Evolutionary conservation across 2,888 invertebrate genomes (phyloP).

Genomic region (Eueremaeus valkanovi): DNA sequence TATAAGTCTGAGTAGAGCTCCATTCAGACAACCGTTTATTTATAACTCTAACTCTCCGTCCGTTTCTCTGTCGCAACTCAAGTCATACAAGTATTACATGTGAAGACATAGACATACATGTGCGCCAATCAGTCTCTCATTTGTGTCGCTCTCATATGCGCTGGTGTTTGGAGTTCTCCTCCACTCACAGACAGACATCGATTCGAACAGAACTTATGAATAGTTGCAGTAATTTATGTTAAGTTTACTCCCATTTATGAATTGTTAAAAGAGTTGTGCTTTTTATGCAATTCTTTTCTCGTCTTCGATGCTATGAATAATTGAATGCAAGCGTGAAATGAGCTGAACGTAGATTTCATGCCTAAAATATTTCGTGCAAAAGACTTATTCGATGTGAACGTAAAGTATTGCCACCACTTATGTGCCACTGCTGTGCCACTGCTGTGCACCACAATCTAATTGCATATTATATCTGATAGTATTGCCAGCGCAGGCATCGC

Average conservation of each 20-base stretch:
- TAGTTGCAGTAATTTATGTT: neutral
- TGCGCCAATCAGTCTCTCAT: neutral
- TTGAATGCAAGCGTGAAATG: conserved; percentile 33
- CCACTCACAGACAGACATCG: neutral
- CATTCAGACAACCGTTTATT: conserved; percentile 1
- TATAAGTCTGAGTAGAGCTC: conserved; percentile 24
- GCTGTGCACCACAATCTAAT: neutral
- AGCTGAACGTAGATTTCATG: conserved; percentile 20
- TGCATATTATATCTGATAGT: too few relatives aligned
- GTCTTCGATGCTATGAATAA: conserved; percentile 30
- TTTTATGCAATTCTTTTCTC: neutral
- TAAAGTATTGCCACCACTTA: conserved; percentile 11
- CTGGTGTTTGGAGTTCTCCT: too few relatives aligned
- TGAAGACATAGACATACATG: neutral
- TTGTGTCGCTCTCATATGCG: too few relatives aligned
- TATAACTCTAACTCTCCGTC: neutral
- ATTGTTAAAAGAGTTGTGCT: conserved; percentile 28
- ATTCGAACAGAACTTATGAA: neutral
- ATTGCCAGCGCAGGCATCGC: neutral
- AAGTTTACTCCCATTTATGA: conserved; percentile 1
- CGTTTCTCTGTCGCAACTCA: neutral
- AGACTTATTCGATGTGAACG: neutral
- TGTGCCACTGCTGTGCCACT: conserved; percentile 9
- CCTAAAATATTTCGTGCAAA: conserved; percentile 22
- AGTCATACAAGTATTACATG: neutral